These are phyloP conservation scores for Amblyornis subalaris DNA, from an alignment of 2,113 vertebrate genomes.

Conservation along the genomic window DNA sequence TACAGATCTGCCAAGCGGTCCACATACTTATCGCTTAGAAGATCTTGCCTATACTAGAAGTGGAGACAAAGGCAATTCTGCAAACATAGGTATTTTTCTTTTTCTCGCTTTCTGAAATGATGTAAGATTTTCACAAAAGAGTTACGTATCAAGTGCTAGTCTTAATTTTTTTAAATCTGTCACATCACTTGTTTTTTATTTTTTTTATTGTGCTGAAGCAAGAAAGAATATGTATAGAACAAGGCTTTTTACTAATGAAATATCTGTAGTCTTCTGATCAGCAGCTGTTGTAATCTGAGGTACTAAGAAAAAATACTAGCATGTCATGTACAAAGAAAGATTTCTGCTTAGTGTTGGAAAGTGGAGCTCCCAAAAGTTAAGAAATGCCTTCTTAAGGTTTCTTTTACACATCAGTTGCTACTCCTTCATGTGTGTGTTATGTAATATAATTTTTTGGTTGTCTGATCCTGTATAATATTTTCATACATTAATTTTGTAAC, in stretches of 20 bases:
- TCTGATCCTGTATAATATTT: background rate
- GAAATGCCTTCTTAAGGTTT: background rate
- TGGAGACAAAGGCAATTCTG: constrained; percentile 84
- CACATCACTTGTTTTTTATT: background rate
- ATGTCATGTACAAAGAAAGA: background rate
- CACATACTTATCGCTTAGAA: constrained; percentile 78
- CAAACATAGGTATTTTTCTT: constrained; percentile 79
- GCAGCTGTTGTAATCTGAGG: background rate
- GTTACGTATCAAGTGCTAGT: background rate
- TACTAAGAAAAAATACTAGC: background rate
- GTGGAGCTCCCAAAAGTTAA: background rate
- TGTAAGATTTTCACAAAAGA: background rate
- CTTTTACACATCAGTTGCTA: background rate
- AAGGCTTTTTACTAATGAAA: background rate
- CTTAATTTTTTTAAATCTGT: background rate
- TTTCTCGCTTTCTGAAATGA: background rate
- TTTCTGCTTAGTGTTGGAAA: background rate
- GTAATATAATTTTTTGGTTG: background rate
- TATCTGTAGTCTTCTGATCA: background rate
- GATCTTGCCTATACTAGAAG: constrained; percentile 84
- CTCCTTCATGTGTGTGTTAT: background rate
- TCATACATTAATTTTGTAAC: background rate
- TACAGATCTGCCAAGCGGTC: constrained; percentile 80
- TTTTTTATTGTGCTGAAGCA: background rate
- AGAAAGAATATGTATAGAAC: fast-evolving